These are phyloP conservation scores for Lucilia cuprina DNA, from an alignment of 1,140 invertebrate species.

Conservation along the genomic window DNA sequence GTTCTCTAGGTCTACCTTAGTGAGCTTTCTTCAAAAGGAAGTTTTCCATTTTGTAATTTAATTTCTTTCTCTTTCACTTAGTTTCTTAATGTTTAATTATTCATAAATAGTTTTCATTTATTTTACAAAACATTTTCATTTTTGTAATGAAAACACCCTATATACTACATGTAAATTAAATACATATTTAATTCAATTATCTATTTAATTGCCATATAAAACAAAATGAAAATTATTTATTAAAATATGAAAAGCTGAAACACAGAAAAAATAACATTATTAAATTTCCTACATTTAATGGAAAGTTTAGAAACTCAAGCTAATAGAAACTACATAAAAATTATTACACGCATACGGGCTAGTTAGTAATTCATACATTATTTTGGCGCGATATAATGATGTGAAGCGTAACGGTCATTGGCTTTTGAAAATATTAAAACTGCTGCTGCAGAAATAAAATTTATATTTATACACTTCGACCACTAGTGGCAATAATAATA, in stretches of 20 bases:
- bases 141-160: too few relatives aligned
- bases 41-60: too few relatives aligned
- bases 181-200: not conserved
- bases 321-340: not conserved
- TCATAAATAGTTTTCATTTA: too few relatives aligned
- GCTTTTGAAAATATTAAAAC: not conserved
- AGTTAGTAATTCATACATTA: not conserved
- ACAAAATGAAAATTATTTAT: not conserved
- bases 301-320: not conserved
- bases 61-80: too few relatives aligned
- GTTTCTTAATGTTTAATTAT: too few relatives aligned
- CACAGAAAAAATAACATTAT: not conserved
- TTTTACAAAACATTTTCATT: too few relatives aligned
- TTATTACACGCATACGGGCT: slow-evolving; percentile 21
- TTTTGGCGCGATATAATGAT: slow-evolving; percentile 21
- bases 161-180: too few relatives aligned
- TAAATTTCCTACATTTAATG: not conserved
- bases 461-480: not conserved
- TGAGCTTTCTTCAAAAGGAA: too few relatives aligned
- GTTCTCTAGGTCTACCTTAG: too few relatives aligned
- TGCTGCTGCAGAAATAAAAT: not conserved
- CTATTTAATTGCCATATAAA: not conserved
- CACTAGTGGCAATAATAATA: not conserved
- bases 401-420: slow-evolving; percentile 26
- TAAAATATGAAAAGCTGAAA: too few relatives aligned